Evolutionary conservation across 2,888 invertebrate species (phyloP), one percentile per base, ranked within the genome.

Genomic region (Galeruca laticollis): DNA sequence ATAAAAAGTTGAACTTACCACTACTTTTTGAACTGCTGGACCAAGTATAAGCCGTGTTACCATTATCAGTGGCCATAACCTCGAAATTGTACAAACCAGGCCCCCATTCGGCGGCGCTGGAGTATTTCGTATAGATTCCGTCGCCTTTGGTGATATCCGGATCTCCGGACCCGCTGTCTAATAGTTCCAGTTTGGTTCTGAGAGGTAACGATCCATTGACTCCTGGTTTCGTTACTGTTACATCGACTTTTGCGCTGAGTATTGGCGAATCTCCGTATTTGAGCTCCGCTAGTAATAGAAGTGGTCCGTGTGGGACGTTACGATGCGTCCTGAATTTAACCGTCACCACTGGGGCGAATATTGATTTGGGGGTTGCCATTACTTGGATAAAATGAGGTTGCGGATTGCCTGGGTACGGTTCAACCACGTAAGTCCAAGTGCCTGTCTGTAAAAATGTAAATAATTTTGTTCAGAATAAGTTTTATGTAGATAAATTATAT

Each of bases 121-220:
- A 88, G 79, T 90, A 90, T 54, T 90, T 86, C 0, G 90, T 88
- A 79, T 92, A 92, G 11, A 91, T 86, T 0, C 92, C 91, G 82
- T 92, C 92, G 0, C 89, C 88, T 80, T 86, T 87, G 21, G 88
- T 88, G 31, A 91, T 86, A 81, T 92, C 92, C 0, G 91, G 90
- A 83, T 91, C 91, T 71, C 90, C 90, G 75, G 88, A 87, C 10
- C 90, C 91, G 54, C 87, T 88, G 81, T 90, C 91, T 60, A 88
- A 80, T 1, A 90, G 82, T 71, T 87, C 86, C 60, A 89, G 84
- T 62, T 81, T 86, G 72, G 82, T 81, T 21, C 81, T 82, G 56
- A 85, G 83, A 2, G 82, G 76, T 8, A 79, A 77, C 3, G 85
- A 82, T 10, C 83, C 83, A 70, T 86, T 83, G 1, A 77, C 72